Conservation (phyloP, 1,140 invertebrate species). For the Drosophila willistoni region DNA sequence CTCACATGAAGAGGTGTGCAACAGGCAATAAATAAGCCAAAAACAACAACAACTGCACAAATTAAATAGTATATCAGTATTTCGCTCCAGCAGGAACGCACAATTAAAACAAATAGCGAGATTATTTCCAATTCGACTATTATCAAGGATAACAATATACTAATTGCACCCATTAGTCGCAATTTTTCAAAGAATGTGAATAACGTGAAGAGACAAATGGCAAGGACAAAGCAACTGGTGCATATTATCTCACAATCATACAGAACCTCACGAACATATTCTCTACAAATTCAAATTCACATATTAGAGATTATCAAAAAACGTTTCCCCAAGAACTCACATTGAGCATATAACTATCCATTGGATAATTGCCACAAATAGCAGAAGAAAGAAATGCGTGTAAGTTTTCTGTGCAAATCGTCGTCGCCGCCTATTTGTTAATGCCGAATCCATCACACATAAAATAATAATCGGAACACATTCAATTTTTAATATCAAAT, state of each 20-base stretch:
- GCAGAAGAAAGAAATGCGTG: conserved; percentile 1
- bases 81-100: conserved; percentile 13
- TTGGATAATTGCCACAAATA: conserved; percentile 32
- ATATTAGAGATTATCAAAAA: no score
- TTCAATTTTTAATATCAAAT: not conserved
- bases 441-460: not conserved
- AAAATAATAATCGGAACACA: not conserved
- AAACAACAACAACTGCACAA: not conserved
- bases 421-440: not conserved
- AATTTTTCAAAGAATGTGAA: conserved; percentile 16
- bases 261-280: not conserved
- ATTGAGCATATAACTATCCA: conserved; percentile 27
- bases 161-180: conserved; percentile 31
- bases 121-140: conserved; percentile 54
- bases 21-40: conserved; percentile 23
- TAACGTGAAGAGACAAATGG: not conserved
- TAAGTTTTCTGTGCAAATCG: conserved; percentile 31
- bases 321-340: conserved; percentile 52
- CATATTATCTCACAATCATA: not conserved
- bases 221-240: not conserved
- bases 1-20: conserved; percentile 33
- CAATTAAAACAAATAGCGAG: conserved; percentile 26
- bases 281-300: not conserved
- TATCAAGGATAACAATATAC: not conserved
- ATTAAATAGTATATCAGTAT: conserved; percentile 22